Conservation (phyloP, 2,113 vertebrate genomes). For the Myocastor coypus region DNA sequence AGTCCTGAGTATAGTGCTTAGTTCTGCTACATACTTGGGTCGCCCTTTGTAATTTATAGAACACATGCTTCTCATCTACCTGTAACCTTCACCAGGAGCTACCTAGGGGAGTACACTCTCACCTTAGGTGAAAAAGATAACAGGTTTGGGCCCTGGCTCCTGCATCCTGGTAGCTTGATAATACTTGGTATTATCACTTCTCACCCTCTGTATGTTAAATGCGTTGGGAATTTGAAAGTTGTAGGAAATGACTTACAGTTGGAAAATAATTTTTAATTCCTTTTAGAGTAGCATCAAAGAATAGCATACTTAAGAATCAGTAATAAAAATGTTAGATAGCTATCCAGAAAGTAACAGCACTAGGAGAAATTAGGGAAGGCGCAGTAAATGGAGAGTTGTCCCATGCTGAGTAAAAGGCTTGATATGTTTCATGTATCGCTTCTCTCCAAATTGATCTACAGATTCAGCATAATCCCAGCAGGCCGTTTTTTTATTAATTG, state of each 20-base stretch:
- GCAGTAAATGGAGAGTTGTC: not conserved
- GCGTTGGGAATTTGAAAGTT: conserved; percentile 18
- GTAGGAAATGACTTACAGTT: not conserved
- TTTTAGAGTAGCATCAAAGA: conserved; percentile 30
- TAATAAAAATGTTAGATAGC: not conserved
- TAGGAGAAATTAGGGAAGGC: conserved; percentile 13
- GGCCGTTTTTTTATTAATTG: not conserved
- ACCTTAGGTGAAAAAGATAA: not conserved
- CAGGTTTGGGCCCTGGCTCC: not conserved
- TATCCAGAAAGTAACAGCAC: not conserved
- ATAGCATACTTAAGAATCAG: conserved; percentile 15
- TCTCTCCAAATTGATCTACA: not conserved
- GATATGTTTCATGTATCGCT: not conserved
- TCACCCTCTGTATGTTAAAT: not conserved
- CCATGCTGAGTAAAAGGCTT: not conserved
- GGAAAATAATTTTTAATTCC: conserved; percentile 3
- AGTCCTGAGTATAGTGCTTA: not conserved
- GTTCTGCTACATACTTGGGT: not conserved
- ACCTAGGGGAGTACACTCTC: not conserved
- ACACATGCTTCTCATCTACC: not conserved
- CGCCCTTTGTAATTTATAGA: not conserved
- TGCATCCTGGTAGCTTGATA: not conserved
- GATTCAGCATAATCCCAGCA: not conserved
- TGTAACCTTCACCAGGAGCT: not conserved
- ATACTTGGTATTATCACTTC: not conserved